phyloP scores from a whole-genome alignment of 1,140 invertebrate species.

The Eurosta solidaginis region DNA sequence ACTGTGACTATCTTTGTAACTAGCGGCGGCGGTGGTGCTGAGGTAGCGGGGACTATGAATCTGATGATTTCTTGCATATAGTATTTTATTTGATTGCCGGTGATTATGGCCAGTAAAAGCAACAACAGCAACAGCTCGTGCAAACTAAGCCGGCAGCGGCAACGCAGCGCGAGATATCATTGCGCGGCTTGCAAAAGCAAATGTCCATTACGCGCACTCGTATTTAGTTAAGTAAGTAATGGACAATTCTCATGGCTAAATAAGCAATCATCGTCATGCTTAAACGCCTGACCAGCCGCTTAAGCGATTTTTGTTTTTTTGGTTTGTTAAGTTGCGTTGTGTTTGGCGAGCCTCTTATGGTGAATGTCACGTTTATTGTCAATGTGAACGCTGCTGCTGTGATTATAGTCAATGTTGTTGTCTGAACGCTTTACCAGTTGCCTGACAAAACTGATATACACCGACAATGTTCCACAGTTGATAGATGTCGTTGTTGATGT shows the following conservation, averaged over 20 bases:
- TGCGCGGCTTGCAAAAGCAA: not conserved
- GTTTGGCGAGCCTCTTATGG: slow-evolving; percentile 15
- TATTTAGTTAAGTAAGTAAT: not conserved
- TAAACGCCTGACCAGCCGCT: not conserved
- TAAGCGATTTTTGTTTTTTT: not conserved
- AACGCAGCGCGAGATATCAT: not conserved
- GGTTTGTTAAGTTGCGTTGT: not conserved
- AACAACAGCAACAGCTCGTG: not conserved
- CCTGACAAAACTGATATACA: not conserved
- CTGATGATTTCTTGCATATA: not conserved
- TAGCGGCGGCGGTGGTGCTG: not conserved
- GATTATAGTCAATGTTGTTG: not conserved
- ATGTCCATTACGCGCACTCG: no score
- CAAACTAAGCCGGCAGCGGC: slow-evolving; percentile 15
- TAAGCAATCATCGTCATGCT: slow-evolving; percentile 57
- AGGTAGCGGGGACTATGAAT: not conserved
- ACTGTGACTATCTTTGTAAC: slow-evolving; percentile 10
- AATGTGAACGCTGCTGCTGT: slow-evolving; percentile 31
- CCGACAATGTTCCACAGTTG: not conserved
- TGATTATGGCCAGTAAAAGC: slow-evolving; percentile 9
- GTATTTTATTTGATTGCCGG: slow-evolving; percentile 5
- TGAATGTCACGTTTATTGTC: slow-evolving; percentile 36
- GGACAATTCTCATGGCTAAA: slow-evolving; percentile 43
- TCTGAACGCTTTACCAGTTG: not conserved
- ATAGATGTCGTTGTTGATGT: slow-evolving; percentile 26